Evolutionary conservation across 2,888 invertebrate genomes (phyloP).

Genomic region (Leucozona laternaria): DNA sequence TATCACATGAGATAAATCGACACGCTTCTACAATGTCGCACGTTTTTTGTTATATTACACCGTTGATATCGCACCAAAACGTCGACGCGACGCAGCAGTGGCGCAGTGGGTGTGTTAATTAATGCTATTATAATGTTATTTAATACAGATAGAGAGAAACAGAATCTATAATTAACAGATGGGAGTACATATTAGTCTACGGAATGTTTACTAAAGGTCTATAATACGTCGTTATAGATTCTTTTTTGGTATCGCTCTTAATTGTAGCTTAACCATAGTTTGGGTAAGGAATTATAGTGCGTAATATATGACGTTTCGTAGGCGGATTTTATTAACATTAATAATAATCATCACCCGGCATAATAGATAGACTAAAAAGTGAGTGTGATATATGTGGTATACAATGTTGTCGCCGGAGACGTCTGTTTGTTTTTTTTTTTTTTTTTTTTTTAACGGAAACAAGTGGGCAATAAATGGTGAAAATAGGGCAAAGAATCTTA

Average conservation of each 20-base stretch:
- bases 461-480: conserved; percentile 46
- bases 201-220: conserved; percentile 39
- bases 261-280: conserved; percentile 10
- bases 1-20: neutral
- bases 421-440: neutral
- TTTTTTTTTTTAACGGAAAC: conserved; percentile 30
- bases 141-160: neutral
- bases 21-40: conserved; percentile 5
- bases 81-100: neutral
- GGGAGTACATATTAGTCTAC: conserved; percentile 33
- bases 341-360: conserved; percentile 19
- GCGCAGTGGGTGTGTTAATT: conserved; percentile 59
- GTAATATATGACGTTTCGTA: conserved; percentile 41
- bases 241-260: conserved; percentile 4
- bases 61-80: neutral
- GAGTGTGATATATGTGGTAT: conserved; percentile 10
- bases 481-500: conserved; percentile 38
- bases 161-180: conserved; percentile 43
- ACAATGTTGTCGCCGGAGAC: conserved; percentile 1
- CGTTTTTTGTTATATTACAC: conserved; percentile 10
- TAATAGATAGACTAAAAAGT: neutral
- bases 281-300: conserved; percentile 32
- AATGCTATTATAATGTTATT: conserved; percentile 20
- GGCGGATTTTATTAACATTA: conserved; percentile 62
- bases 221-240: conserved; percentile 43